phyloP scores from a whole-genome alignment of 2,888 invertebrate species.

The Hylaea fasciaria region DNA sequence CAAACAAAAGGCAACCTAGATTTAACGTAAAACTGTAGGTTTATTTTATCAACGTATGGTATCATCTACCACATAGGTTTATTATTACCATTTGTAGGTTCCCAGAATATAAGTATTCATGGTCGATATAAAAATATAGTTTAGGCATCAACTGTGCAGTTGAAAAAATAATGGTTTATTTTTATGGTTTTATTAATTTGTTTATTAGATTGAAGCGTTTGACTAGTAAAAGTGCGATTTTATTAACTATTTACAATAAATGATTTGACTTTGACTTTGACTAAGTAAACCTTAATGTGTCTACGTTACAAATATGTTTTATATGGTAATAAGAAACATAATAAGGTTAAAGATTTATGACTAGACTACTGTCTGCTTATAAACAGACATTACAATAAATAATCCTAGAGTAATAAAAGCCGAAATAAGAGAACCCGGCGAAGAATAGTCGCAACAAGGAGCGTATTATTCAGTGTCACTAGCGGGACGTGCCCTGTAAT shows the following conservation, averaged over 20 bases:
- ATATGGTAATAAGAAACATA: constrained; percentile 40
- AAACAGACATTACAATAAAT: constrained; percentile 68
- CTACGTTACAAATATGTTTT: constrained; percentile 15
- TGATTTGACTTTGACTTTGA: too few relatives aligned
- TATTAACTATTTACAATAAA: too few relatives aligned
- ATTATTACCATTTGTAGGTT: too few relatives aligned
- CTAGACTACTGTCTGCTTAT: constrained; percentile 49
- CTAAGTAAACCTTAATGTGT: constrained; percentile 5
- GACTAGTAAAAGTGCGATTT: too few relatives aligned
- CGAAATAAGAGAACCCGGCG: constrained; percentile 69
- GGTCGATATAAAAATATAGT: too few relatives aligned
- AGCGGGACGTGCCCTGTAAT: constrained; percentile 78
- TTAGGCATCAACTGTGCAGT: background rate
- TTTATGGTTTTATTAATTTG: too few relatives aligned
- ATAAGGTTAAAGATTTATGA: constrained; percentile 54
- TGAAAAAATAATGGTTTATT: too few relatives aligned
- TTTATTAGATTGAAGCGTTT: too few relatives aligned
- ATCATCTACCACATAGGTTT: too few relatives aligned
- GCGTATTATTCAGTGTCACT: constrained; percentile 82
- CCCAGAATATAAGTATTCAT: background rate
- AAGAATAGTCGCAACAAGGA: constrained; percentile 79
- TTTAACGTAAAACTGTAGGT: background rate
- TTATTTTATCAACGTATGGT: background rate
- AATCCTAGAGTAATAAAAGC: constrained; percentile 76
- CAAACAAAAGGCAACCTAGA: background rate